Base-by-base conservation (phyloP, 2,797 vertebrate genomes). In the Argya squamiceps region DNA sequence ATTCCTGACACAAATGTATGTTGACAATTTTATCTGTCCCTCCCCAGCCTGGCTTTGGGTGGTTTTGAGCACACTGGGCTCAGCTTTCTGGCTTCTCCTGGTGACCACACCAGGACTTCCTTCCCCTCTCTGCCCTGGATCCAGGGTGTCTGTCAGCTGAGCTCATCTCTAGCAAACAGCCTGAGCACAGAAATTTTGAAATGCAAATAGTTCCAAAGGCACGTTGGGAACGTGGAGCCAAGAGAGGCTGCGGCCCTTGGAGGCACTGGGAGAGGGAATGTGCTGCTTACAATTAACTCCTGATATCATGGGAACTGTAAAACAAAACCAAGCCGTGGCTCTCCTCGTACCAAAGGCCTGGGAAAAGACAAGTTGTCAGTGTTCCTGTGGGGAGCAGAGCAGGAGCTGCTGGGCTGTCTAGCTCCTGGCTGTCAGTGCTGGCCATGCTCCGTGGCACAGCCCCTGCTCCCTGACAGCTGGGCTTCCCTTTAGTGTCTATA, bases 231-330 rank as follows among this genome's bases (percentile, higher is more conserved):
- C 2, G 2, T 15, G 37, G 60, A 94, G 75, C 88, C 77, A 32
- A 29, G 89, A 55, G 75, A 71, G 1, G 84, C 52, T 79, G 74
- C 0, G 3, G 84, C 82, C 77, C 88, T 95, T 0, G 1, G 63
- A 86, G 79, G 69, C 67, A 3, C 44, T n/a, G 79, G 15, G 2
- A 92, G 89, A 93, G 81, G 84, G 73, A 86, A 80, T 83, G 36
- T 81, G 52, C 95, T 95, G 96, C 64, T 91, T 93, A 20, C 90
- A 94, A 88, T 95, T 95, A 93, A 91, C 78, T 75, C 41, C 3
- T 60, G 84, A 64, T 94, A 86, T 60, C 78, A 59, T 89, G 94
- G 93, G 88, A 96, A 47, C 78, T 44, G 68, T 30, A 55, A 77
- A 70, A 64, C 52, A 90, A 84, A 89, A 26, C 4, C 43, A 36